phyloP scores from a whole-genome alignment of 1,140 invertebrate genomes.

The Berghia stephanieae region DNA sequence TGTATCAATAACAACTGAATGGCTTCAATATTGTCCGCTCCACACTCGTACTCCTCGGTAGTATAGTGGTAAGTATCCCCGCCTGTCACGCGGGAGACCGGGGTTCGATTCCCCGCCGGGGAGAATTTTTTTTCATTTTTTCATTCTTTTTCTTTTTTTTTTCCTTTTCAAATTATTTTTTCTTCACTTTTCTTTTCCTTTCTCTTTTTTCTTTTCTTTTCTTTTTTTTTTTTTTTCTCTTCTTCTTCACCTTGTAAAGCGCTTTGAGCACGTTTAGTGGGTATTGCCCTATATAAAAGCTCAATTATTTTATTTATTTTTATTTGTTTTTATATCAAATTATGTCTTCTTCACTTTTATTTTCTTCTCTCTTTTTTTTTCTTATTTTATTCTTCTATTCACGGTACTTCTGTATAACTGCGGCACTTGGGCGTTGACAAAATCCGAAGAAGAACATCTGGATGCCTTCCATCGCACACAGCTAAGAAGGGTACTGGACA shows the following conservation, averaged over 20 bases:
- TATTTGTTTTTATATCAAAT: too few relatives aligned
- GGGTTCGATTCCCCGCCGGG: not conserved
- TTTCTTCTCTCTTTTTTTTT: too few relatives aligned
- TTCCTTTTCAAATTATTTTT: conserved; percentile 5
- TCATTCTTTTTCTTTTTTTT: not conserved
- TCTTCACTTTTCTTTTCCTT: conserved; percentile 11
- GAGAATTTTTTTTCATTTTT: not conserved
- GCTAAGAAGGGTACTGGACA: too few relatives aligned
- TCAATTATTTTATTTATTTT: too few relatives aligned
- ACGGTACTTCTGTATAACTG: too few relatives aligned
- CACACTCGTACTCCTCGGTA: not conserved
- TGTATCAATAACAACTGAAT: not conserved
- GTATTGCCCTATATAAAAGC: too few relatives aligned
- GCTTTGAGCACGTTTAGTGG: too few relatives aligned
- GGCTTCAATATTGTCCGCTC: not conserved
- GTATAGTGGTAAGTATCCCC: not conserved
- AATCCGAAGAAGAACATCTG: too few relatives aligned
- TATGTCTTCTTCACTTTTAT: too few relatives aligned
- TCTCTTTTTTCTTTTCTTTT: not conserved
- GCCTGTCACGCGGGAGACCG: not conserved
- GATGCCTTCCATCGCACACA: too few relatives aligned
- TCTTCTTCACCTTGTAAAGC: not conserved
- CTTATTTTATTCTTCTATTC: too few relatives aligned
- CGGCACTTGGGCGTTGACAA: too few relatives aligned
- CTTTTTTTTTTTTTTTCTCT: not conserved